Evolutionary conservation across 2,113 vertebrate species (phyloP), one percentile per base, ranked within the genome.

Genomic region (Oriolus oriolus): DNA sequence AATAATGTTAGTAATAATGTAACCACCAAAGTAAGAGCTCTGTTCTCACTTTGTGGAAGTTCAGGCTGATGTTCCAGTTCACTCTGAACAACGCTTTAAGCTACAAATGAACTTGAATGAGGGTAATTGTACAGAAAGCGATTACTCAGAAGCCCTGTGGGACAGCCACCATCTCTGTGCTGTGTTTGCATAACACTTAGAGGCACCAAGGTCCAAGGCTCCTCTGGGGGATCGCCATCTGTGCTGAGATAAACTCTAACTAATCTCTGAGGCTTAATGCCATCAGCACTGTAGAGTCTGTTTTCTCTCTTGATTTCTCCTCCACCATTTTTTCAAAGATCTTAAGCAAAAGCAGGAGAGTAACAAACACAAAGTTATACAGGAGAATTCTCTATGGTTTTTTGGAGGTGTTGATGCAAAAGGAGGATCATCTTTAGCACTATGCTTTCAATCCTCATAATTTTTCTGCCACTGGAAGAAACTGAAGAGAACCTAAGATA

Each of bases 241-340:
- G 94, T 78, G 94, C 80, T 77, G 69, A 95, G 80, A 95, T 78
- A 94, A 93, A 90, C 92, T 76, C 88, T 81, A 92, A 83, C 85
- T 80, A 63, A 96, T 93, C 95, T 90, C 92, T 66, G 80, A 89
- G 93, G 83, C 30, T 77, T 84, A 66, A 66, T 92, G 86, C 68
- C 90, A 84, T 86, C 89, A 93, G 68, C 90, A 54, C 60, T 64
- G 17, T 8, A 74, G 53, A 85, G 33, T 42, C 76, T 93, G 80
- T 81, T 80, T 92, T 70, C 68, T 94, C 85, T 85, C 90, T 80
- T 83, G 16, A 66, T 88, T 96, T 84, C 59, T 89, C 45, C 54
- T 92, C 64, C 26, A 63, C n/a, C 39, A 28, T 78, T 89, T 89
- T 54, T 75, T 79, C 18, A 54, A 82, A 82, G 33, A 39, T 70